Base-by-base conservation (phyloP, 2,888 invertebrate species). In the Xestobium rufovillosum region DNA sequence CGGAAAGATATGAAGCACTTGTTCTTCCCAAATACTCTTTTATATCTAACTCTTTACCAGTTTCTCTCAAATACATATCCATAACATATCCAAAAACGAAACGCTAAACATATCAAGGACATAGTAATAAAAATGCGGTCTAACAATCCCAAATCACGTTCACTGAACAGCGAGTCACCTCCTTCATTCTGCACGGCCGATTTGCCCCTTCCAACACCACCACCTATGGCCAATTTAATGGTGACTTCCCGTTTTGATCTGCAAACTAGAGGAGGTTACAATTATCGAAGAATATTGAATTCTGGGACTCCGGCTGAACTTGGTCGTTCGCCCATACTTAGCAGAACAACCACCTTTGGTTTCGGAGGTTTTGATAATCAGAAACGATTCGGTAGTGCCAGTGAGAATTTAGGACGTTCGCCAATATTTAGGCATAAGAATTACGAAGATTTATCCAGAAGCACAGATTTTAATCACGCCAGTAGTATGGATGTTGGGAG, bases 221-320 rank as follows among this genome's bases (percentile, higher is more conserved):
- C 65, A 16, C 65, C 65, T 11, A 65, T 65, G 65, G 60, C 60
- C 17, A 63, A 65, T 40, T 59, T 65, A 32, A 59, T 61, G 52
- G 51, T 59, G 54, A 61, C 61, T 9, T 63, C 63, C 27, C 52
- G 61, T 14, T 59, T 63, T 32, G 60, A 60, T 44, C 48, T 58
- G 35, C 53, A 56, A 15, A 53, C 59, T 13, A 47, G 59, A 38
- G 57, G 54, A 19, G 55, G 55, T n/a, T 56, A 53, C 33, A 57
- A 59, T 3, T 59, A 60, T 42, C 49, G 63, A 10, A 47, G 61
- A 23, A 55, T 63, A 25, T 45, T 60, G 29, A 58, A 58, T 41
- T 59, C 60, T 8, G 53, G 57, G 36, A 55, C 37, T 26, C 25
- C 16, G 17, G 35, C 41, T 17, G 37, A 47, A 23, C 33, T 45